These are phyloP conservation scores for Daubentonia madagascariensis DNA, from an alignment of 2,113 vertebrate genomes.

Conservation along the genomic window DNA sequence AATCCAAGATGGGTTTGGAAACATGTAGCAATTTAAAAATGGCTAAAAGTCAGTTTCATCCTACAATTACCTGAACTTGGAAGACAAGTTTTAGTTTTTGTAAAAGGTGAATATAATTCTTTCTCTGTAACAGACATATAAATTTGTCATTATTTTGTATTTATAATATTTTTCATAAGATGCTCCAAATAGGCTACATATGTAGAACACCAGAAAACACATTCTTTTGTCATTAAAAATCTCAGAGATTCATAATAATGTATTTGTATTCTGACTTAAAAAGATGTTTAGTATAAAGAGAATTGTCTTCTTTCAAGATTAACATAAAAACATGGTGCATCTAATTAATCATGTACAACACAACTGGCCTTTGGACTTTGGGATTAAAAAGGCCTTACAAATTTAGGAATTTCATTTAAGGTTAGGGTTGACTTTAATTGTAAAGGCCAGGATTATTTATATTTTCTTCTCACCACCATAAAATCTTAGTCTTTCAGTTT, in stretches of 20 bases:
- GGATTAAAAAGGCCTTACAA: background rate
- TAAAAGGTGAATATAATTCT: background rate
- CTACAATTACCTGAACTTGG: background rate
- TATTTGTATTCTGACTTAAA: background rate
- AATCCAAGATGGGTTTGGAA: background rate
- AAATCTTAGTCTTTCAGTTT: slow-evolving; percentile 28
- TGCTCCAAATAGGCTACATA: background rate
- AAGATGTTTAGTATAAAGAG: background rate
- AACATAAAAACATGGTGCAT: background rate
- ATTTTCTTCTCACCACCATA: background rate
- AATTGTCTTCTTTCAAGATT: background rate
- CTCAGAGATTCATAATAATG: background rate
- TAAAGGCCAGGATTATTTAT: background rate
- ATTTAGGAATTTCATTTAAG: background rate
- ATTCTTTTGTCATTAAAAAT: background rate
- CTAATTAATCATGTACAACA: background rate
- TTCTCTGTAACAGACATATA: background rate
- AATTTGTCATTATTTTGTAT: background rate
- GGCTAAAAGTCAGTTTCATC: background rate
- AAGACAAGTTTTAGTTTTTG: background rate
- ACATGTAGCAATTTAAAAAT: background rate
- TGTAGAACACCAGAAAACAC: background rate
- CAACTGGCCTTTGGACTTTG: background rate
- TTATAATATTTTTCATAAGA: background rate
- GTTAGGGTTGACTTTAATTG: slow-evolving; percentile 40